These are phyloP conservation scores for Gandaritis pyraliata DNA, from an alignment of 2,888 invertebrate species.

Conservation along the genomic window DNA sequence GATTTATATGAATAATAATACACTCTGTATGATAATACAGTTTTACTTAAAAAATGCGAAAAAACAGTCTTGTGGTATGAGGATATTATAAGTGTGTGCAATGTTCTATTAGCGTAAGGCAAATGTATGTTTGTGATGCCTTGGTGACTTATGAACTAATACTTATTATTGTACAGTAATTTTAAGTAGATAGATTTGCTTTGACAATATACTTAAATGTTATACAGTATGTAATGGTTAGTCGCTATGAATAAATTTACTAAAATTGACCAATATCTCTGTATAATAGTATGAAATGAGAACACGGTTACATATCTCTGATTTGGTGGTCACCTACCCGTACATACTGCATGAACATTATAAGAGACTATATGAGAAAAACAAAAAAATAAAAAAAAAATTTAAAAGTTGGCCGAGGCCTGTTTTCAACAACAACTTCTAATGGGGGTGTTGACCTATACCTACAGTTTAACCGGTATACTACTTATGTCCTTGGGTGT, in stretches of 20 bases:
- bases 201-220: slow-evolving; percentile 8
- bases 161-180: slow-evolving; percentile 5
- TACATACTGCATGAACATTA: background rate
- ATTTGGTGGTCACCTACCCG: background rate
- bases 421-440: slow-evolving; percentile 27
- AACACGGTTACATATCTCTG: background rate
- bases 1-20: too few species aligned
- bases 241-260: background rate
- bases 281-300: background rate
- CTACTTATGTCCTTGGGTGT: too few species aligned
- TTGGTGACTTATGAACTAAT: slow-evolving; percentile 18
- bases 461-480: too few species aligned
- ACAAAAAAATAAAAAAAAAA: slow-evolving; percentile 9
- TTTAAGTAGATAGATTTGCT: slow-evolving; percentile 15
- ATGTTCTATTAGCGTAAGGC: slow-evolving; percentile 20
- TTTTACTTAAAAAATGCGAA: too few species aligned
- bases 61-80: slow-evolving; percentile 2
- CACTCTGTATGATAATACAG: too few species aligned
- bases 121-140: slow-evolving; percentile 28
- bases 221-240: slow-evolving; percentile 3
- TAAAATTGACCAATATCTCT: background rate
- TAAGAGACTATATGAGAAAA: background rate
- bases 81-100: slow-evolving; percentile 16
- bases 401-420: background rate
- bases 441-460: too few species aligned